phyloP scores from a whole-genome alignment of 2,113 vertebrate species.

The Rhinogobius similis region DNA sequence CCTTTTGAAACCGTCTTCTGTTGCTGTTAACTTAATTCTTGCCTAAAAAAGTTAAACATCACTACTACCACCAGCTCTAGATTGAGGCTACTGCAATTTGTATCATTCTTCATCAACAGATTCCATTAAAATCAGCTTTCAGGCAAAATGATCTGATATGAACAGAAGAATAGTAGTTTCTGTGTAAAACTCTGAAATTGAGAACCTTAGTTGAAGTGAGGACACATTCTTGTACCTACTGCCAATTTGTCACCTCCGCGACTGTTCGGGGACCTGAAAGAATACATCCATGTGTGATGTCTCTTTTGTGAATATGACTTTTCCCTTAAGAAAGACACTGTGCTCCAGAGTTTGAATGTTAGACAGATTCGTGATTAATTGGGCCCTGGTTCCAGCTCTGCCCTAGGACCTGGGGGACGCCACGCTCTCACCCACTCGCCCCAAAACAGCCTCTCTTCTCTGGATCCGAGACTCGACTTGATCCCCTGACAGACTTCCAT shows the following conservation, averaged over 20 bases:
- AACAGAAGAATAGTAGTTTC: not conserved
- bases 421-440: constrained; percentile 29
- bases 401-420: constrained; percentile 41
- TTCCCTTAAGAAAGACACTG: constrained; percentile 2
- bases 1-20: too few relatives aligned
- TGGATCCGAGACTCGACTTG: constrained; percentile 30
- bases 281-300: constrained; percentile 25
- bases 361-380: constrained; percentile 62
- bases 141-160: not conserved
- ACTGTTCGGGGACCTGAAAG: constrained; percentile 14
- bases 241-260: constrained; percentile 3
- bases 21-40: too few relatives aligned
- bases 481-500: constrained; percentile 44
- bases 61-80: too few relatives aligned
- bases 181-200: not conserved
- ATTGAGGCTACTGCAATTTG: too few relatives aligned
- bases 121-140: not conserved
- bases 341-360: constrained; percentile 25
- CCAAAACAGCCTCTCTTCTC: constrained; percentile 41
- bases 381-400: constrained; percentile 33
- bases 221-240: not conserved
- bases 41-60: too few relatives aligned
- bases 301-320: constrained; percentile 22
- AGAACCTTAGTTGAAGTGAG: not conserved
- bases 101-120: too few relatives aligned